Evolutionary conservation across 2,113 vertebrate genomes (phyloP).

Genomic region (Sinocyclocheilus anophthalmus): DNA sequence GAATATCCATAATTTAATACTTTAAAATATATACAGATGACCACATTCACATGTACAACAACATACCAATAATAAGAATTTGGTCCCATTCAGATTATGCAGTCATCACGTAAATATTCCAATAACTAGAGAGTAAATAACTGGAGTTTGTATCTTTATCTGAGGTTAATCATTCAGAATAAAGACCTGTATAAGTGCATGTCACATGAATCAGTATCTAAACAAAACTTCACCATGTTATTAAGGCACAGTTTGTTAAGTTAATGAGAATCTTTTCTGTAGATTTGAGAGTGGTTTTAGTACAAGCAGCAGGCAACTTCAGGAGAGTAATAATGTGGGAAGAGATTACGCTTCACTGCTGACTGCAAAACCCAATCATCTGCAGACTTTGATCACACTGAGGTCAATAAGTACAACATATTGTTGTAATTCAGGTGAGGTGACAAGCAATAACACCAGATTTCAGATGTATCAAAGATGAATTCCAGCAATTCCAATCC

Average conservation of each 20-base stretch:
- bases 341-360: slow-evolving; percentile 1
- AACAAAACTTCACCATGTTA: background rate
- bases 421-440: background rate
- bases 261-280: background rate
- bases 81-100: background rate
- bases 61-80: no score
- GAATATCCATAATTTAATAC: no score
- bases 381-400: slow-evolving; percentile 46
- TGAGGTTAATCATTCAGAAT: background rate
- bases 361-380: background rate
- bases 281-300: background rate
- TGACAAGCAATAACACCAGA: background rate
- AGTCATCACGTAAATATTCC: background rate
- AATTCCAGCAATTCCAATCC: background rate
- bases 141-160: background rate
- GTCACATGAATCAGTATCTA: background rate
- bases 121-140: background rate
- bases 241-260: background rate
- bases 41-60: no score
- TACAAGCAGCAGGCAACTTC: background rate
- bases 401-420: slow-evolving; percentile 30
- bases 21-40: no score
- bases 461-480: background rate
- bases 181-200: background rate
- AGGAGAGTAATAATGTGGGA: slow-evolving; percentile 3